Evolutionary conservation across 2,888 invertebrate species (phyloP), one percentile per base, ranked within the genome.

Genomic region (Amitus sp.): DNA sequence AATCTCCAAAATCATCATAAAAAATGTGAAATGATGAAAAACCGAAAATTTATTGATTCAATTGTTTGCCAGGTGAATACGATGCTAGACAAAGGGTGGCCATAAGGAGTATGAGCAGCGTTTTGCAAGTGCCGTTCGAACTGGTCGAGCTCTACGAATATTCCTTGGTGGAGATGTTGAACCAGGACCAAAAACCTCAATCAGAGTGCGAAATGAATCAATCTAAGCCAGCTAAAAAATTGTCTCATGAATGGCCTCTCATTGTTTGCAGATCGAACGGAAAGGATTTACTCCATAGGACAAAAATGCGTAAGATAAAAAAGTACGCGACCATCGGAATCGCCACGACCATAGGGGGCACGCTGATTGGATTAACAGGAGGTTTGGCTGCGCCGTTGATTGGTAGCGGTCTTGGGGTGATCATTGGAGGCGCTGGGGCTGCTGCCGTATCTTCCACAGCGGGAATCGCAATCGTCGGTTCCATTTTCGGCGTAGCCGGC

Each of bases 351-450:
- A 87, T 88, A 9, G 89, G 89, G 2, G 89, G 89, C 34, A 86
- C 88, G 9, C 76, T 89, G 37, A 84, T 89, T 61, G 88, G 89
- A 39, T 77, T 90, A 50, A 89, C 89, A 1, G 89, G 89, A 34
- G 89, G 89, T 23, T 80, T 90, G 42, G 89, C 89, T 3, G 89
- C 89, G 9, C 90, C 89, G 9, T 78, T 89, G 7, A 84, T 86
- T 61, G 85, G 85, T n/a, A 80, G 83, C 27, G 86, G 86, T 2
- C 83, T 86, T 10, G 85, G 85, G 18, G 85, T 83, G 52, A 74
- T 85, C 30, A 69, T 85, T 45, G 84, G 84, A 15, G 77, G 81
- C 17, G 80, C 82, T 3, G 73, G 79, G 49, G 84, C 84, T 9
- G 84, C 85, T n/a, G 84, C 85, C 10, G 74, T 86, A 27, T 82